Percentiles rank a stretch among this genome's conserved stretches.
phyloP scores from a whole-genome alignment of 1,140 invertebrate genomes.

The Diorhabda sublineata region DNA sequence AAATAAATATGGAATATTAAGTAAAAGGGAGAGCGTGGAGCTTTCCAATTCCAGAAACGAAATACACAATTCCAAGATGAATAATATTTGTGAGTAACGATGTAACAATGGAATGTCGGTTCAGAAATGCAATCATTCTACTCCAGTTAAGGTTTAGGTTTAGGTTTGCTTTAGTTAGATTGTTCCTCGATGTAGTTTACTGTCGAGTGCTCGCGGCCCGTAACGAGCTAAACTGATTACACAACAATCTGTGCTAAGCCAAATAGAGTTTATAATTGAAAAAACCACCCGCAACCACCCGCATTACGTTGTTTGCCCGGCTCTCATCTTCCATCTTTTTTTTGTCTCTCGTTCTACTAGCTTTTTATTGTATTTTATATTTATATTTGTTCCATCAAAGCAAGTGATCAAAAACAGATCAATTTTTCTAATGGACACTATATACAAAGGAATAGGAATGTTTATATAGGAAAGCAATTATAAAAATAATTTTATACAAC shows the following conservation, averaged over 20 bases:
- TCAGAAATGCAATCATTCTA: conserved; percentile 49
- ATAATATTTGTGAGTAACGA: conserved; percentile 42
- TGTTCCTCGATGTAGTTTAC: conserved; percentile 47
- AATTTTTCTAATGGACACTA: no score
- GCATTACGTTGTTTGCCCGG: conserved; percentile 24
- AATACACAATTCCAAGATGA: conserved; percentile 24
- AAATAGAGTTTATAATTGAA: conserved; percentile 51
- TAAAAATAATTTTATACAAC: no score
- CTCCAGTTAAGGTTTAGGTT: conserved; percentile 50
- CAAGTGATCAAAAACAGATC: no score
- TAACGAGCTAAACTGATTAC: conserved; percentile 49
- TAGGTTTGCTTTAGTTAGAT: conserved; percentile 49
- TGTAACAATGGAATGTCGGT: conserved; percentile 35
- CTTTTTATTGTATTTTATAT: conserved; percentile 15
- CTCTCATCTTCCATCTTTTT: conserved; percentile 18
- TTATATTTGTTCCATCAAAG: not conserved
- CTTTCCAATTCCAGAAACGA: not conserved
- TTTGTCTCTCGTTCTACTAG: conserved; percentile 16
- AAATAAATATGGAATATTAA: conserved; percentile 40
- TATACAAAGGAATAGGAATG: no score
- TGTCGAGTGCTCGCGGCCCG: conserved; percentile 46
- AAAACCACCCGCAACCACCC: conserved; percentile 43
- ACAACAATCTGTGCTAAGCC: conserved; percentile 50
- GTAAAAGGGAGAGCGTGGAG: conserved; percentile 27
- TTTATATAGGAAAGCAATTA: no score